These are phyloP conservation scores for Eristalinus aeneus DNA, from an alignment of 2,888 invertebrate genomes.

Conservation along the genomic window DNA sequence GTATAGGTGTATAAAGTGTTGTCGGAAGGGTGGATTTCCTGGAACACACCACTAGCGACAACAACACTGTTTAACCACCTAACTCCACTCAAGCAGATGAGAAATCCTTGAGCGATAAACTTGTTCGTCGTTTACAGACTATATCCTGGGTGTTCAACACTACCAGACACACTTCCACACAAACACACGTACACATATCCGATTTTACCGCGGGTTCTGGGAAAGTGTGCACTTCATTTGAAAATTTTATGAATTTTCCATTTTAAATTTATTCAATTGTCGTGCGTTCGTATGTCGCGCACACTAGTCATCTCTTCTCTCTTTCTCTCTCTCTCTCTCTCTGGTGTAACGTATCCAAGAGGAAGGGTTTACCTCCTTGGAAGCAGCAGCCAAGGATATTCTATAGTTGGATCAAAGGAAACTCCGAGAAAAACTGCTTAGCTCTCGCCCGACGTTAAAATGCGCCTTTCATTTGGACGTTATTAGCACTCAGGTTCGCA, in stretches of 20 bases:
- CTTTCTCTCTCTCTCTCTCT: background rate
- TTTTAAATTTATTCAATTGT: constrained; percentile 1
- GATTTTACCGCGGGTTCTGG: background rate
- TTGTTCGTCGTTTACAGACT: constrained; percentile 11
- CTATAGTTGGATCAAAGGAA: background rate
- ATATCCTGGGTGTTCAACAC: background rate
- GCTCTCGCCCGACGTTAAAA: background rate
- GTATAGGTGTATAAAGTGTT: constrained; percentile 5
- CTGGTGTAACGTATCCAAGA: background rate
- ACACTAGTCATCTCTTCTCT: background rate
- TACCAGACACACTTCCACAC: background rate
- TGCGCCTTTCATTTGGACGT: background rate
- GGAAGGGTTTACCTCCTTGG: too few relatives aligned
- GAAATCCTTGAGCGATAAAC: constrained; percentile 39
- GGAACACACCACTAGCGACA: constrained; percentile 6
- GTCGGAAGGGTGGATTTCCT: constrained; percentile 33
- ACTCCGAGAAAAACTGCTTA: background rate
- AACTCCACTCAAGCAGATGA: constrained; percentile 35
- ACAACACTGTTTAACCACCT: background rate
- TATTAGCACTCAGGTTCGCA: background rate
- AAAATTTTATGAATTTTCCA: constrained; percentile 16
- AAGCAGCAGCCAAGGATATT: background rate
- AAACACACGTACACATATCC: too few relatives aligned
- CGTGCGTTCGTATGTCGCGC: background rate
- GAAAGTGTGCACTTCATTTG: constrained; percentile 1